Conservation (phyloP, 2,113 vertebrate genomes). For the Pollimyrus isidori region DNA sequence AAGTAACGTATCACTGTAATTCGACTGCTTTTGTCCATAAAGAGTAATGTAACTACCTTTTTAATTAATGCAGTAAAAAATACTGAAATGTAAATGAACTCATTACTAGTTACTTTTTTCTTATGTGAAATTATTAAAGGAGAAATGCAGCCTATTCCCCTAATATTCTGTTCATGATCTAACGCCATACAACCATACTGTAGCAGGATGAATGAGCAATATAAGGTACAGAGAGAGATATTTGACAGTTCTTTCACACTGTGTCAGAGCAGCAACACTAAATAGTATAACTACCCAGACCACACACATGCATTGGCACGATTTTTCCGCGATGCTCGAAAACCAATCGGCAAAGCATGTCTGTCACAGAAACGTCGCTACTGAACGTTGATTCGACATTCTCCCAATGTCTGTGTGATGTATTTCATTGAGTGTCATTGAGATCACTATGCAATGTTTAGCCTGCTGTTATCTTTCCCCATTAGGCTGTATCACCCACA, state of each 20-base stretch:
- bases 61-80: neutral
- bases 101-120: neutral
- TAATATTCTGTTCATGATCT: neutral
- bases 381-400: no score
- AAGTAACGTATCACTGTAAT: neutral
- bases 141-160: neutral
- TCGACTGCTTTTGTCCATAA: neutral
- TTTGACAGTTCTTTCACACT: neutral
- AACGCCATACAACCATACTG: neutral
- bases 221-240: neutral
- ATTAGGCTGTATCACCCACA: no score
- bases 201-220: neutral
- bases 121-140: neutral
- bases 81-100: neutral
- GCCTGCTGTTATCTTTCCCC: no score
- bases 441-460: no score
- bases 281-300: no score
- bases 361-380: no score
- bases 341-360: no score
- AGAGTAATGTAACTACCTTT: neutral
- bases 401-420: no score
- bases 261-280: no score
- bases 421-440: no score
- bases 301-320: no score
- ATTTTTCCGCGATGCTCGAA: no score